Evolutionary conservation across 2,888 invertebrate species (phyloP).

Genomic region (Aphidoletes aphidimyza): DNA sequence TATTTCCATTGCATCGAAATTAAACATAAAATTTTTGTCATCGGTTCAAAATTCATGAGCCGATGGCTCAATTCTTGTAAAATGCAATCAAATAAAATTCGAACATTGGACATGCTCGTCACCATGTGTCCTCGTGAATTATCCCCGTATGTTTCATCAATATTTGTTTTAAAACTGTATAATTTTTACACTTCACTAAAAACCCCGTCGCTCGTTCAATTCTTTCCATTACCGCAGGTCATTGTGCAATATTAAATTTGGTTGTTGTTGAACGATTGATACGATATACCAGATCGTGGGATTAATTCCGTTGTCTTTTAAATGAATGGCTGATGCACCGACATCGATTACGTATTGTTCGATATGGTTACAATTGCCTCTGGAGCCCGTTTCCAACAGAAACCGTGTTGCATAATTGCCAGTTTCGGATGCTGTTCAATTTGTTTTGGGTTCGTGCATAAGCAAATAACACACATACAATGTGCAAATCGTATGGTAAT

Average conservation of each 20-base stretch:
- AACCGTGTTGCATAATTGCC: too few relatives aligned
- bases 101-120: background rate
- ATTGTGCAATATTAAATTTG: constrained; percentile 19
- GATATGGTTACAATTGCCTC: too few relatives aligned
- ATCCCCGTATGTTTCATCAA: too few relatives aligned
- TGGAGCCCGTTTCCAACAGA: too few relatives aligned
- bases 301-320: background rate
- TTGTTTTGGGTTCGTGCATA: too few relatives aligned
- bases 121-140: background rate
- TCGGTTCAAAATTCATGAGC: background rate
- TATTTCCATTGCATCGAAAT: background rate
- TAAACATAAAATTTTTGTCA: background rate
- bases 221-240: background rate
- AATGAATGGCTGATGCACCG: background rate
- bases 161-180: constrained; percentile 14
- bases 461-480: too few relatives aligned
- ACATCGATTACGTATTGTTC: constrained; percentile 18
- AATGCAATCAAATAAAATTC: too few relatives aligned
- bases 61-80: too few relatives aligned
- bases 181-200: background rate
- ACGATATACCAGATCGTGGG: background rate
- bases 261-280: constrained; percentile 11
- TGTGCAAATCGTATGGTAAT: too few relatives aligned
- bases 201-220: background rate
- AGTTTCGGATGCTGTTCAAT: too few relatives aligned